Evolutionary conservation across 2,797 vertebrate genomes (phyloP), one percentile per base, ranked within the genome.

Genomic region (Aulostomus chinensis): DNA sequence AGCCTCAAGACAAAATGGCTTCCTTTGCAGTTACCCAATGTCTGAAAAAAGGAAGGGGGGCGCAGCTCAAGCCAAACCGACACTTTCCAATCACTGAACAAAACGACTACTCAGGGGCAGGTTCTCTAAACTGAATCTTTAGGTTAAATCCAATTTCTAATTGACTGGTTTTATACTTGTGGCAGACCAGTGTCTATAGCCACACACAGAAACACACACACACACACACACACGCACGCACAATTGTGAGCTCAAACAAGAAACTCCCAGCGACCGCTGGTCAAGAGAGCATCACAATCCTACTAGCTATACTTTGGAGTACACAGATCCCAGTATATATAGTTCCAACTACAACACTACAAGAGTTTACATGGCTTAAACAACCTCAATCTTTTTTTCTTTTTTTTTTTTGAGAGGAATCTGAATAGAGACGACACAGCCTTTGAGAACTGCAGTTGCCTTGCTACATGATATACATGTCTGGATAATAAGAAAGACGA

Each of bases 401-500:
- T 42, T 12, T 2, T 35, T 29, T 39, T 57, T 76, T 61, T 82
- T 80, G 60, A 84, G 81, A 84, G 80, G 74, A 73, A 72, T 77
- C 53, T 42, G 63, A 86, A 74, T 34, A 74, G 77, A 86, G 81
- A 83, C 57, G 71, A 81, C 67, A 78, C 71, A 80, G 77, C 84
- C 86, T 86, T 81, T 80, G 80, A 78, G 61, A 85, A 85, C 83
- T 85, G 81, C 80, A 62, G 81, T 74, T 70, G 70, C 73, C 74
- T 83, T 83, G 84, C 83, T 89, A 83, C 82, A 86, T 82, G 68
- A 53, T 60, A 65, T 66, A 83, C 57, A 71, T 55, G 52, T 73
- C 35, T 65, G 81, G 76, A 80, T 63, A 77, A 58, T 71, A 78
- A 49, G 24, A 78, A 66, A 68, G 80, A 71, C 62, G 56, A 71